Base-by-base conservation (phyloP, 2,797 vertebrate species). In the Gephyroberyx darwinii region DNA sequence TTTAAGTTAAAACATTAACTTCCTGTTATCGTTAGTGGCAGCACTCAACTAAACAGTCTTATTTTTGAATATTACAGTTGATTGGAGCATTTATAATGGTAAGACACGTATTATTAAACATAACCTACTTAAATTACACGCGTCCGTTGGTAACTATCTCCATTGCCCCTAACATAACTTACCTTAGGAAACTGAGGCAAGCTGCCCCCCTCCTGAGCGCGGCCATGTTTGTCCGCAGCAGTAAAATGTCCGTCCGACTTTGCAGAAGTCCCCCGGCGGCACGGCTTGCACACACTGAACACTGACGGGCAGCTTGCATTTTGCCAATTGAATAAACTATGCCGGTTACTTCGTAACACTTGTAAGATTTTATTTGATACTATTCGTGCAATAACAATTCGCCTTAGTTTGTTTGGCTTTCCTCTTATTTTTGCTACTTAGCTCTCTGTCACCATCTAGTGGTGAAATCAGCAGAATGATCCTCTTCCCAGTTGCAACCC, bases 161-260 rank as follows among this genome's bases (percentile, higher is more conserved):
- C 26, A 26, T 26, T 26, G 26, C 26, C 26, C 26, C n/a, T n/a
- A 4, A 30, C 0, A 1, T 19, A 35, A 3, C 58, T 2, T 83
- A 95, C 94, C 90, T 91, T 57, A 95, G 26, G 1, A 92, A 82
- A 45, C 78, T 71, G 10, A 90, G 47, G 50, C 55, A 90, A 0
- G 17, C 47, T 0, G 60, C 33, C 12, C 79, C 75, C 17, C 79
- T 83, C 6, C 80, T 39, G 5, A 92, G 58, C 17, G 83, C 84
- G 35, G 91, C 91, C 93, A 95, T 94, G 45, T 88, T 92, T 81
- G 88, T 89, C 71, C 80, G 80, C 7, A 80, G 53, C 43, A 61
- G 45, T 75, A 88, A 90, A 81, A 70, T 61, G 81, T 86, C 64
- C 79, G 69, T 56, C 47, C 71, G 76, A 37, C 59, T 33, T 2